Conservation (phyloP, 2,797 vertebrate genomes). For the Micropoecilia bifurca region DNA sequence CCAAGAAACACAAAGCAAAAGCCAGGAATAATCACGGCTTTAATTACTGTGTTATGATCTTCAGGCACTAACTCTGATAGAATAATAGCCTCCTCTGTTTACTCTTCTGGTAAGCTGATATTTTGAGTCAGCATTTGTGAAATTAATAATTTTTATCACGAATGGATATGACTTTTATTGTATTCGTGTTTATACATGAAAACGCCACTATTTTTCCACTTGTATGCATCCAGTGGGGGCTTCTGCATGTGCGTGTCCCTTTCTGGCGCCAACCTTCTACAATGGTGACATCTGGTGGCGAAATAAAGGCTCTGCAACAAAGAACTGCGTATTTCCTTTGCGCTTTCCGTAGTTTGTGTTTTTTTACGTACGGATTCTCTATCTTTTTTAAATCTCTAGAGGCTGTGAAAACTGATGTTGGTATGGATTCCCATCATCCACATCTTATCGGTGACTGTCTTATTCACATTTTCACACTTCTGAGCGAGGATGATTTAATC, state of each 20-base stretch:
- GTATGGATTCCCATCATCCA: constrained; percentile 49
- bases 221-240: background rate
- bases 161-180: background rate
- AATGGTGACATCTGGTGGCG: constrained; percentile 75
- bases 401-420: background rate
- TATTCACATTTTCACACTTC: constrained; percentile 78
- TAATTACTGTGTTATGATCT: background rate
- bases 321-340: constrained; percentile 13
- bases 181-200: background rate
- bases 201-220: background rate
- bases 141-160: too few species aligned
- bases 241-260: constrained; percentile 7
- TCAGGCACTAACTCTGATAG: background rate
- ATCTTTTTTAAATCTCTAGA: background rate
- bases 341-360: constrained; percentile 53
- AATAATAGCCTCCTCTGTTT: background rate
- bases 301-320: fast-evolving
- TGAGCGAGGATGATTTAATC: constrained; percentile 78
- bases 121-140: background rate
- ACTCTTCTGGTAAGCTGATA: background rate
- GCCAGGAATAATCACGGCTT: background rate
- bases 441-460: constrained; percentile 75
- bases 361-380: too few species aligned
- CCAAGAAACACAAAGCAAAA: constrained; percentile 5
- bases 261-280: constrained; percentile 33